phyloP scores from a whole-genome alignment of 2,113 vertebrate species.

The Gymnocephalus cernua region DNA sequence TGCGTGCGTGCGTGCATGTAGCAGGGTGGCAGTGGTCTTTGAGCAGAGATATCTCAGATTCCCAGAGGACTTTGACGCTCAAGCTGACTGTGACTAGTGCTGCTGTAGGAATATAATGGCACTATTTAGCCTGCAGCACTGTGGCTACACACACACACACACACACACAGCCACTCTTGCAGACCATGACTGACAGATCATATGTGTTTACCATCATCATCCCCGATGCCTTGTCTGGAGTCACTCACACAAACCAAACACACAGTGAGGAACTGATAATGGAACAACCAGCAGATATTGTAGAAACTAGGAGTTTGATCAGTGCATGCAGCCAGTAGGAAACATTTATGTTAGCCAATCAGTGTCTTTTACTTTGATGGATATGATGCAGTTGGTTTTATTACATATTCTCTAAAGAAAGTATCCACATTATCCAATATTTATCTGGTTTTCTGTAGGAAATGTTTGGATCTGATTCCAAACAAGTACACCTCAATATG shows the following conservation, averaged over 20 bases:
- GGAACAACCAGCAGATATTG: slow-evolving; percentile 45
- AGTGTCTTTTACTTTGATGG: slow-evolving; percentile 15
- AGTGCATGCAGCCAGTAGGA: neutral
- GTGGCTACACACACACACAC: slow-evolving; percentile 55
- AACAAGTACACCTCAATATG: neutral
- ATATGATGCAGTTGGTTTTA: slow-evolving; percentile 12
- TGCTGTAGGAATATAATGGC: slow-evolving; percentile 74
- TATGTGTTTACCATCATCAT: slow-evolving; percentile 76
- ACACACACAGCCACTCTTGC: slow-evolving; percentile 19
- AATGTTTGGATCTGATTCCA: neutral
- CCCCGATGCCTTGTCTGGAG: slow-evolving; percentile 50
- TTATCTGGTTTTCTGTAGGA: neutral
- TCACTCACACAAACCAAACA: slow-evolving; percentile 45
- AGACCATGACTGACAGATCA: slow-evolving; percentile 75
- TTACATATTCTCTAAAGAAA: neutral
- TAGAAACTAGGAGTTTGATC: slow-evolving; percentile 15
- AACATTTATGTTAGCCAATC: slow-evolving; percentile 3
- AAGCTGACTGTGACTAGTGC: slow-evolving; percentile 64
- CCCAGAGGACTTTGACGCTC: slow-evolving; percentile 68
- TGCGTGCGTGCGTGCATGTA: slow-evolving; percentile 22
- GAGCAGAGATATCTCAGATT: slow-evolving; percentile 71
- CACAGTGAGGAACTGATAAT: slow-evolving; percentile 35
- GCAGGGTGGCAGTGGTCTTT: slow-evolving; percentile 63
- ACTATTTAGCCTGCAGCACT: slow-evolving; percentile 76
- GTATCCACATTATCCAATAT: neutral